Base-by-base conservation (phyloP, 2,113 vertebrate species). In the Tetrao urogallus region DNA sequence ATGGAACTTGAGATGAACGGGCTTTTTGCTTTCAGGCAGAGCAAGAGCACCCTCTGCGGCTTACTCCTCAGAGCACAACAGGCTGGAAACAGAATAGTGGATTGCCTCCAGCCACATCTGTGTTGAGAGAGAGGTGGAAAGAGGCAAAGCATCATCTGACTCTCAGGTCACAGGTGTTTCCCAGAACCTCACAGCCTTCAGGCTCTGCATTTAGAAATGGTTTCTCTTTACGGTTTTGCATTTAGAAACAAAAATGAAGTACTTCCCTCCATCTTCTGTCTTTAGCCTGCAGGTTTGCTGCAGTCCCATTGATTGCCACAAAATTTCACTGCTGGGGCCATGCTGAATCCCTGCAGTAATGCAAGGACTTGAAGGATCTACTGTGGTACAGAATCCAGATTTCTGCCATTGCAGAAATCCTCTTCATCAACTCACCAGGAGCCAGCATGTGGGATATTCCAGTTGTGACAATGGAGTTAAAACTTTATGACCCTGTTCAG, bases 11-110 rank as follows among this genome's bases (percentile, higher is more conserved):
- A 74, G 47, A 71, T 6, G 52, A 21, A 4, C 48, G 18, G 48
- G n/a, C 4, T 14, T 81, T 54, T 32, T 22, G 40, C 28, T 90
- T 42, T 91, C 90, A 52, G 18, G 30, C 82, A 65, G 97, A 97
- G 80, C 96, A 97, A 97, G 94, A 97, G 95, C 97, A 94, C 97
- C 97, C 97, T 95, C 98, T 97, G 32, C 96, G 94, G 98, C 82
- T 27, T 12, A 7, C 2, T 36, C 52, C 72, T 63, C 54, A 21
- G 16, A 69, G 92, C 91, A 92, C 96, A 95, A 38, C 83, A 12
- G n/a, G 14, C 74, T 12, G 27, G 60, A 28, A 8, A 21, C 16
- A 5, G 15, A 5, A 67, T 22, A 6, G 7, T 1, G n/a, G 13
- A 4, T 19, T 6, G 38, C 40, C 32, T 54, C n/a, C 18, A 28